Base-by-base conservation (phyloP, 64 coral and sea anemone species). In the Pachyseris speciosa region DNA sequence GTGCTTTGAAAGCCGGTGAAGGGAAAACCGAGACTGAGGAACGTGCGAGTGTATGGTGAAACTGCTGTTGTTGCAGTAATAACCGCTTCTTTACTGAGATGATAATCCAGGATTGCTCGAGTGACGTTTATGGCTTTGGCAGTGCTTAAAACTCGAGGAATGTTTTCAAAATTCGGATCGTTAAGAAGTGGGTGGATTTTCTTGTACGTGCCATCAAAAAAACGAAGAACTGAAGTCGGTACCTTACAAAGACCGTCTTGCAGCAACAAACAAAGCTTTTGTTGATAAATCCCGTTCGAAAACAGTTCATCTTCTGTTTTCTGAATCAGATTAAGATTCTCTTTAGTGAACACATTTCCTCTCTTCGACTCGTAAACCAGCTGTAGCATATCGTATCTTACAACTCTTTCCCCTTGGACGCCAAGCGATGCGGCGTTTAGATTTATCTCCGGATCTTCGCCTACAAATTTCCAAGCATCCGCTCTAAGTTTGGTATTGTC, bases 391-490 rank as follows among this genome's bases (percentile, higher is more conserved):
- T 92, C 84, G 22, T 94, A 91, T 28, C 72, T 71, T 10, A 75
- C 80, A 57, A 83, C 89, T 16, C 96, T 76, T 52, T 98, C 96
- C 36, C 32, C 70, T 41, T 98, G 96, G 19, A 64, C 69, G 20
- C 89, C 88, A 4, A 94, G 86, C 22, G 91, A 57, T 24, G 87
- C 77, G 1, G 96, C 90, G 34, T 94, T 98, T 37, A 94, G 48
- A 7, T 80, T 98, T 42, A 76, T 80, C 17, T 75, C 67, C 13
- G 86, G 61, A 79, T 98, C 96, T 41, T 92, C 77, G 22, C 86
- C 89, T 5, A 85, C 96, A 49, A 95, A 91, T 29, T 90, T 89
- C 96, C 96, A 98, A 10, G 96, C 96, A 83, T 98, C 96, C 48
- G 89, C 88, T 24, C 93, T 63, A 38, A 98, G 86, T 70, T 98